phyloP scores from a whole-genome alignment of 1,140 invertebrate species.

The Himalopsyche phryganea region DNA sequence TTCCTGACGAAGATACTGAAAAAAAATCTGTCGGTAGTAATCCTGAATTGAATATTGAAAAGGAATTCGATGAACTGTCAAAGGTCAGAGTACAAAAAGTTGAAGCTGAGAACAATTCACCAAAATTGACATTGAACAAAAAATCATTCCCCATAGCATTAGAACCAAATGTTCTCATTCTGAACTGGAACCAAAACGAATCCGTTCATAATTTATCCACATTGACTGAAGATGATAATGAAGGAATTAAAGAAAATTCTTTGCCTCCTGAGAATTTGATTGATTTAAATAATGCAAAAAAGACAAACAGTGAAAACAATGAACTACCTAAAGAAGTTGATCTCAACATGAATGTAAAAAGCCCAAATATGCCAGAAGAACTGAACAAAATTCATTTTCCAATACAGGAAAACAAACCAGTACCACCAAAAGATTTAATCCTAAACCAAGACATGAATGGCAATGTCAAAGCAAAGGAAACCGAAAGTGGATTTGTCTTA shows the following conservation, averaged over 20 bases:
- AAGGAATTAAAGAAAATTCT: constrained; percentile 16
- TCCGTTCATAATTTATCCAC: constrained; percentile 36
- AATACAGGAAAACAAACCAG: no score
- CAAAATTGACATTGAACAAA: constrained; percentile 18
- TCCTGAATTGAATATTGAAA: constrained; percentile 31
- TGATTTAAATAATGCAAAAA: neutral
- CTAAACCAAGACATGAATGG: no score
- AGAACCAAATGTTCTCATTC: constrained; percentile 39
- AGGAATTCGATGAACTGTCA: constrained; percentile 48
- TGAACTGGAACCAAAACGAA: constrained; percentile 41
- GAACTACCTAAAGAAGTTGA: neutral
- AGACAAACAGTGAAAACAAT: neutral
- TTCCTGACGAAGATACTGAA: constrained; percentile 38
- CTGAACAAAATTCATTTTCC: no score
- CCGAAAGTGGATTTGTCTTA: neutral
- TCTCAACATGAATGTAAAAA: neutral
- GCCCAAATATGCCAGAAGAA: neutral
- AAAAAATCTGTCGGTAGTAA: constrained; percentile 32
- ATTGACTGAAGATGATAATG: constrained; percentile 46
- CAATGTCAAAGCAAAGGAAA: neutral
- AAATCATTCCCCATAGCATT: constrained; percentile 37
- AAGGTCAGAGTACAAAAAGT: constrained; percentile 40
- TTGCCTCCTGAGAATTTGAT: neutral
- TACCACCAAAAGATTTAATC: no score
- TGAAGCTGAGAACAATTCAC: constrained; percentile 33